Evolutionary conservation across 2,797 vertebrate genomes (phyloP).

Genomic region (Microcaecilia unicolor): DNA sequence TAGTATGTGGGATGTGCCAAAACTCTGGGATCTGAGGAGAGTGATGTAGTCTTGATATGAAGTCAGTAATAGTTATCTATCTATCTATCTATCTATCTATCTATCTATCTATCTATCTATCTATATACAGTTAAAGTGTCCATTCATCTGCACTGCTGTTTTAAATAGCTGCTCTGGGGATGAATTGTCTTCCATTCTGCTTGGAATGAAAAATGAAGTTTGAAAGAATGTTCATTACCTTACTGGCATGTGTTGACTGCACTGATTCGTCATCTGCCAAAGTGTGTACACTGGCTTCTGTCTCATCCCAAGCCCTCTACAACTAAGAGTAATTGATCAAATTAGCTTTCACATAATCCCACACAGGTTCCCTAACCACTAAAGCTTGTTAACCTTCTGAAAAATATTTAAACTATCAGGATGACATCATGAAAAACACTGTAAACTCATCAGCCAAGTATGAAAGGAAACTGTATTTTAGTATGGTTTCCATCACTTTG

Average conservation of each 20-base stretch:
- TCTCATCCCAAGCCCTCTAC: conserved; percentile 57
- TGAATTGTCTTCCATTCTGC: conserved; percentile 40
- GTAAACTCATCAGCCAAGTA: conserved; percentile 38
- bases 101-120: too few relatives aligned
- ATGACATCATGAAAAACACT: conserved; percentile 50
- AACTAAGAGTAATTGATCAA: conserved; percentile 63
- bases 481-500: neutral
- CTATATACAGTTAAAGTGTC: too few relatives aligned
- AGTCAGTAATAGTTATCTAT: too few relatives aligned
- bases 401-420: conserved; percentile 50
- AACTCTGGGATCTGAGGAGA: too few relatives aligned
- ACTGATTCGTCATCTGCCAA: conserved; percentile 65
- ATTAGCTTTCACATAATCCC: conserved; percentile 51
- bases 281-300: conserved; percentile 55
- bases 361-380: conserved; percentile 32
- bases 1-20: too few relatives aligned
- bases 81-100: too few relatives aligned
- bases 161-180: conserved; percentile 40
- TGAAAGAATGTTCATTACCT: conserved; percentile 64
- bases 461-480: conserved; percentile 25
- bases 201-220: conserved; percentile 64
- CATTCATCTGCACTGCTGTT: conserved; percentile 24
- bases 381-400: conserved; percentile 54
- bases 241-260: conserved; percentile 53
- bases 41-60: too few relatives aligned